phyloP scores from a whole-genome alignment of 2,888 invertebrate genomes.

The Rhorus exstirpatorius region DNA sequence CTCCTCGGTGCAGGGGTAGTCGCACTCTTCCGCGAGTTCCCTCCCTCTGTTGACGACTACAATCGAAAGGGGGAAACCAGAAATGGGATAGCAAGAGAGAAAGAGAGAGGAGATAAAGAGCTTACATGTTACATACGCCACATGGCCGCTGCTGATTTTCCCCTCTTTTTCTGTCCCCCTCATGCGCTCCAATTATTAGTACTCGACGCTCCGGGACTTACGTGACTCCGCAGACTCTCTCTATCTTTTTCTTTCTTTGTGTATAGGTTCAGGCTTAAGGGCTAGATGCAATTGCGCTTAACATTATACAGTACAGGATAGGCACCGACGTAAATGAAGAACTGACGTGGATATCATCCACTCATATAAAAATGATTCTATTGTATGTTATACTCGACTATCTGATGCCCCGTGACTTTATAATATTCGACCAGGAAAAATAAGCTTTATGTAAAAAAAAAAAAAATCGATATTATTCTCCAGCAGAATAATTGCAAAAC shows the following conservation, averaged over 20 bases:
- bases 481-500: background rate
- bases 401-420: background rate
- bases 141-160: slow-evolving; percentile 75
- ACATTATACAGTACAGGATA: slow-evolving; percentile 67
- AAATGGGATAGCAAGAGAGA: slow-evolving; percentile 5
- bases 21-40: slow-evolving; percentile 68
- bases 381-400: slow-evolving; percentile 35
- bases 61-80: background rate
- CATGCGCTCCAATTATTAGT: slow-evolving; percentile 62
- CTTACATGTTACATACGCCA: slow-evolving; percentile 73
- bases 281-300: slow-evolving; percentile 76
- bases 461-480: background rate
- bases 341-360: slow-evolving; percentile 60
- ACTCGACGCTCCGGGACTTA: slow-evolving; percentile 76
- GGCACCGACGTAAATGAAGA: slow-evolving; percentile 70
- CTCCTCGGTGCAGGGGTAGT: slow-evolving; percentile 75
- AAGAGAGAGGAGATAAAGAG: slow-evolving; percentile 10
- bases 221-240: slow-evolving; percentile 70
- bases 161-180: slow-evolving; percentile 46
- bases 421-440: background rate
- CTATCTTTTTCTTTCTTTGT: slow-evolving; percentile 67
- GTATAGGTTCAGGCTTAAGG: slow-evolving; percentile 76
- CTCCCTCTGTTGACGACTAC: slow-evolving; percentile 49
- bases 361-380: slow-evolving; percentile 74
- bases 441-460: background rate